phyloP scores from a whole-genome alignment of 2,888 invertebrate species.

The Rugalucina vietnamica region DNA sequence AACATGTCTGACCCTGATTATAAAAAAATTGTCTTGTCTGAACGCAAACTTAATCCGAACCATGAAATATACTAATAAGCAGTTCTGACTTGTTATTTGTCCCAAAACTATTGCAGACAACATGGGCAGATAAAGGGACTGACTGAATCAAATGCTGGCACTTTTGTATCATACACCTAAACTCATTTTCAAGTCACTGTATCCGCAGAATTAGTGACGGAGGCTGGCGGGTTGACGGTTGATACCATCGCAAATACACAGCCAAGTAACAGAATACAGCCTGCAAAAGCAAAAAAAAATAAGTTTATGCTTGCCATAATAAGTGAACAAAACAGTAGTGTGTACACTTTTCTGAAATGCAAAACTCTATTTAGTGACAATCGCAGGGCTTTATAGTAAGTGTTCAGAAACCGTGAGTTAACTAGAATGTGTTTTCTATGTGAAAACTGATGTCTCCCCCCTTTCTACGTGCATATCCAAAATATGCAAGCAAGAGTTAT shows the following conservation, averaged over 20 bases:
- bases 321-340: neutral
- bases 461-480: no score
- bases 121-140: neutral
- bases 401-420: neutral
- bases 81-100: no score
- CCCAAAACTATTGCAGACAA: no score
- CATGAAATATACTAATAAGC: neutral
- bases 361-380: neutral
- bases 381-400: neutral
- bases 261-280: slow-evolving; percentile 16
- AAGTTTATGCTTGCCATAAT: slow-evolving; percentile 31
- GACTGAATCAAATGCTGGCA: neutral
- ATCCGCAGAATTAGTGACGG: no score
- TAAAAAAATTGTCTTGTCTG: no score
- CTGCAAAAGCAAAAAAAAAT: slow-evolving; percentile 12
- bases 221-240: neutral
- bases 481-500: no score
- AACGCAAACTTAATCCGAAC: neutral
- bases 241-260: slow-evolving; percentile 15
- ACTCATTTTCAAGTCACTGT: no score
- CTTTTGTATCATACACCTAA: no score
- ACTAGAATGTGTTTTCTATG: neutral
- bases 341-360: neutral
- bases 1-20: no score
- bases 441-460: no score